phyloP scores from a whole-genome alignment of 1,140 invertebrate species.

The Formica exsecta region DNA sequence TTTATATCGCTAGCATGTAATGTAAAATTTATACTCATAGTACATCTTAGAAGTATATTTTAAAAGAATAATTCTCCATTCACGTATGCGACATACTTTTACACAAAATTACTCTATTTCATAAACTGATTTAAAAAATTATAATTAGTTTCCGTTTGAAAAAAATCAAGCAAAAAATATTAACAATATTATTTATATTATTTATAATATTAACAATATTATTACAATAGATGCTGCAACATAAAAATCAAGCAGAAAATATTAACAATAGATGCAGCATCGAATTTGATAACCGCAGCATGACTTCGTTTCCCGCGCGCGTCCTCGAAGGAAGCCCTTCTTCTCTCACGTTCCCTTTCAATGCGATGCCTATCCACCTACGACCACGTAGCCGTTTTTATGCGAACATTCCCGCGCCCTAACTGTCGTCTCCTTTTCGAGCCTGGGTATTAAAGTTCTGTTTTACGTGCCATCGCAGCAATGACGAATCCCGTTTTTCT shows the following conservation, averaged over 20 bases:
- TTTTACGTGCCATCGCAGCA: slow-evolving; percentile 68
- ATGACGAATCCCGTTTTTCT: slow-evolving; percentile 33
- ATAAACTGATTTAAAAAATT: too few species aligned
- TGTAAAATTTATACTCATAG: not conserved
- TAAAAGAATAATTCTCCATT: not conserved
- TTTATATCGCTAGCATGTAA: not conserved
- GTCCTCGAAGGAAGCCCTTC: slow-evolving; percentile 9
- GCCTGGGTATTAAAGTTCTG: slow-evolving; percentile 73
- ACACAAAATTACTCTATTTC: not conserved
- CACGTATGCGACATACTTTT: not conserved
- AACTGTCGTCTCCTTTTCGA: slow-evolving; percentile 37
- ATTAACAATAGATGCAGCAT: not conserved
- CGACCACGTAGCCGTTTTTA: slow-evolving; percentile 74
- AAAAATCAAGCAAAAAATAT: not conserved
- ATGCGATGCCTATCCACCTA: slow-evolving; percentile 48
- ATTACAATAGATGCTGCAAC: not conserved
- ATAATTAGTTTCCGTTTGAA: not conserved
- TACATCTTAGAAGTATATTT: not conserved
- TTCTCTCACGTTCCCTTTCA: slow-evolving; percentile 48
- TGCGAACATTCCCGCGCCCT: slow-evolving; percentile 58
- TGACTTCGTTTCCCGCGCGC: slow-evolving; percentile 8
- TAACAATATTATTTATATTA: not conserved
- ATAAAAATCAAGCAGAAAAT: not conserved
- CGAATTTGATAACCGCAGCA: slow-evolving; percentile 16
- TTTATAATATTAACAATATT: too few species aligned